A percentile compares a stretch with the other conserved stretches of the same genome.
phyloP scores from a whole-genome alignment of 2,888 invertebrate species.

The Tholera decimalis region DNA sequence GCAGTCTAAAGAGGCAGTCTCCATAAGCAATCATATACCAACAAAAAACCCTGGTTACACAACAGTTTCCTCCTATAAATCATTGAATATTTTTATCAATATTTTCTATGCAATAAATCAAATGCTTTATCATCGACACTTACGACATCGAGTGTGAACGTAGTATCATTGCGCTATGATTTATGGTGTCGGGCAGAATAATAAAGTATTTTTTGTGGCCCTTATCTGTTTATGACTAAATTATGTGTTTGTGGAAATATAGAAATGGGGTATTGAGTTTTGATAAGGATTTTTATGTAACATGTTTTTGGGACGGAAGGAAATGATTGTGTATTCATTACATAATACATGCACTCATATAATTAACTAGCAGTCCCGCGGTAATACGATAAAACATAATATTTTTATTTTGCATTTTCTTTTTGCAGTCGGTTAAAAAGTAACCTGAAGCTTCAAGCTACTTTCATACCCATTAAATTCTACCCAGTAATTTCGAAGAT shows the following conservation, averaged over 20 bases:
- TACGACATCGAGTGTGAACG: constrained; percentile 57
- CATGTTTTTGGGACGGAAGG: constrained; percentile 25
- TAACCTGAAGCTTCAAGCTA: too few relatives aligned
- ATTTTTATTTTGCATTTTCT: too few relatives aligned
- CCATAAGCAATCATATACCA: constrained; percentile 3
- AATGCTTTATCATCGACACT: constrained; percentile 53
- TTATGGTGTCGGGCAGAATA: constrained; percentile 52
- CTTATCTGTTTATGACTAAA: constrained; percentile 60
- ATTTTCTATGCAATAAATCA: constrained; percentile 57
- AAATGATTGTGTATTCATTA: constrained; percentile 3
- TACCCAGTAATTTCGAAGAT: too few relatives aligned
- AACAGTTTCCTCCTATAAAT: constrained; percentile 52
- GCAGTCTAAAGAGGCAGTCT: too few relatives aligned
- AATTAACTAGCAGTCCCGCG: too few relatives aligned
- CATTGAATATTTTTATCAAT: constrained; percentile 54
- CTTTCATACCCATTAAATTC: too few relatives aligned
- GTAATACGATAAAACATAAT: too few relatives aligned
- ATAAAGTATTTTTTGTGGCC: constrained; percentile 56
- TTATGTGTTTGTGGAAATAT: constrained; percentile 38
- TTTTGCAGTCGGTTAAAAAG: too few relatives aligned
- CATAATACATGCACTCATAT: too few relatives aligned
- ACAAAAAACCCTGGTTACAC: constrained; percentile 39
- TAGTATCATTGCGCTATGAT: constrained; percentile 57
- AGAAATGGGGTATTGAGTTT: constrained; percentile 32
- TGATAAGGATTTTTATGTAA: constrained; percentile 49